Evolutionary conservation across 1,140 invertebrate species (phyloP).

Genomic region (Zaprionus nigranus): DNA sequence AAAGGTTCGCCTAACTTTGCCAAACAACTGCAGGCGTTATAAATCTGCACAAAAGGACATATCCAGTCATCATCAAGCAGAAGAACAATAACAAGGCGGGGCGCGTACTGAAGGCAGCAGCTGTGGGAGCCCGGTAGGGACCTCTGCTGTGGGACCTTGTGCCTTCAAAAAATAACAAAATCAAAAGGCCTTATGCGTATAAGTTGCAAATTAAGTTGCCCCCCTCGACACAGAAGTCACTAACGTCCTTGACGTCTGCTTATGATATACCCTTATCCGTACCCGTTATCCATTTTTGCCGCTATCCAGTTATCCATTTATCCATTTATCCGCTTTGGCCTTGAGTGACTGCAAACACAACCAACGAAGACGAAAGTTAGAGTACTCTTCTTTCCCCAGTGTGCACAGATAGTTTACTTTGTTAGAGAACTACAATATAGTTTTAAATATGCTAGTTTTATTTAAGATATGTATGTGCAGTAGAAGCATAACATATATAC

Average conservation of each 20-base stretch:
- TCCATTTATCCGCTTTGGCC: slow-evolving; percentile 44
- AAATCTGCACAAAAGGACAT: slow-evolving; percentile 55
- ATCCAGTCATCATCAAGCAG: slow-evolving; percentile 34
- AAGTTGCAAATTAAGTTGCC: slow-evolving; percentile 82
- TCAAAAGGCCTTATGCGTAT: slow-evolving; percentile 81
- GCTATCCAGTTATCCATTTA: not conserved
- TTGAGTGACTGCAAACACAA: slow-evolving; percentile 39
- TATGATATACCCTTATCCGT: slow-evolving; percentile 59
- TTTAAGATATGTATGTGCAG: too few relatives aligned
- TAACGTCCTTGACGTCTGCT: slow-evolving; percentile 59
- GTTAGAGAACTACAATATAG: too few relatives aligned
- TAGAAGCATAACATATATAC: too few relatives aligned
- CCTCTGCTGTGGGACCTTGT: slow-evolving; percentile 34
- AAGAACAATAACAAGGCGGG: slow-evolving; percentile 5
- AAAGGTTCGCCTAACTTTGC: slow-evolving; percentile 76
- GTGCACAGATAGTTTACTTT: too few relatives aligned
- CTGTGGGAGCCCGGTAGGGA: slow-evolving; percentile 9
- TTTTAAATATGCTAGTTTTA: too few relatives aligned
- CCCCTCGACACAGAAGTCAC: slow-evolving; percentile 18
- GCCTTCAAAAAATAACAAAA: slow-evolving; percentile 65
- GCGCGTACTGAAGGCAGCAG: not conserved
- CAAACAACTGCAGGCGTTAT: slow-evolving; percentile 77
- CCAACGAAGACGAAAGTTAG: slow-evolving; percentile 24
- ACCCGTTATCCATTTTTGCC: slow-evolving; percentile 41
- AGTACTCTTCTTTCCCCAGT: too few relatives aligned